Conservation (phyloP, 23 tunicate species). For the Clavelina lepadiformis region DNA sequence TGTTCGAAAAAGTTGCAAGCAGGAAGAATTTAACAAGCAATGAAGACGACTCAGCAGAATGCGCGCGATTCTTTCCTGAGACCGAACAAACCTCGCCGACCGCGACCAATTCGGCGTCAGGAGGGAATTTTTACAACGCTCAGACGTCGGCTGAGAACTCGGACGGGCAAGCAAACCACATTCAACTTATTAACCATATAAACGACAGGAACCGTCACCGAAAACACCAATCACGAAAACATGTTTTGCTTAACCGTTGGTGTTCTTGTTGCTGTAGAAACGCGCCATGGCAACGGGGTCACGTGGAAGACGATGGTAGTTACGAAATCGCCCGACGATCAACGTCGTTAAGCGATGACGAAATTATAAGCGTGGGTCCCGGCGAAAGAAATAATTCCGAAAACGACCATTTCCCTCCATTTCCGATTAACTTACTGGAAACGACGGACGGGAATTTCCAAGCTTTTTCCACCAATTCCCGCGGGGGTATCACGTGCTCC, state of each 20-base stretch:
- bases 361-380: slow-evolving; percentile 16
- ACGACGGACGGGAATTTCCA: no score
- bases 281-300: slow-evolving; percentile 75
- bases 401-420: no score
- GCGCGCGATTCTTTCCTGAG: background rate
- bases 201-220: slow-evolving; percentile 1
- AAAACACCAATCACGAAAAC: slow-evolving; percentile 14
- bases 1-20: no score
- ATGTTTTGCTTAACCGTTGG: slow-evolving; percentile 16
- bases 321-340: slow-evolving; percentile 19
- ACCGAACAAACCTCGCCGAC: background rate
- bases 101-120: background rate
- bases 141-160: background rate
- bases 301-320: slow-evolving; percentile 1
- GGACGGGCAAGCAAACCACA: slow-evolving; percentile 9
- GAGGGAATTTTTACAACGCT: background rate
- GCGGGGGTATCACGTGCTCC: background rate
- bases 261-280: slow-evolving; percentile 78
- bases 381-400: slow-evolving; percentile 16
- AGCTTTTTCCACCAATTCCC: background rate
- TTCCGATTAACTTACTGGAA: no score
- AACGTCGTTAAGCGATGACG: slow-evolving; percentile 24
- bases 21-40: background rate
- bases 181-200: slow-evolving; percentile 8
- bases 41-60: slow-evolving; percentile 10